These are phyloP conservation scores for Lymantria dispar DNA, from an alignment of 2,888 invertebrate genomes.

Conservation along the genomic window DNA sequence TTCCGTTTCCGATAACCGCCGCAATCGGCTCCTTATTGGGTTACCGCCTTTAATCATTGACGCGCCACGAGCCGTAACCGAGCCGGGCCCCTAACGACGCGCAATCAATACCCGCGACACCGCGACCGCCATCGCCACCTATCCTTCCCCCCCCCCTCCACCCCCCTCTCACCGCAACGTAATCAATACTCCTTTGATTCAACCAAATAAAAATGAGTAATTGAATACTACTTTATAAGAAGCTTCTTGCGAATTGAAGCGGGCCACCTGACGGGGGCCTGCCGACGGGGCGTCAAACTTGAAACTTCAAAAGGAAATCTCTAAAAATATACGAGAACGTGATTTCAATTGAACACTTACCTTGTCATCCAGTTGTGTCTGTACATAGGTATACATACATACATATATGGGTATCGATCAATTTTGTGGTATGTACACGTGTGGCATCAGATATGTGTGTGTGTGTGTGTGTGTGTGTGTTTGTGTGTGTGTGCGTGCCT, in stretches of 20 bases:
- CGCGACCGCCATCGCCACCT: slow-evolving; percentile 1
- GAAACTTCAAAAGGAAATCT: neutral
- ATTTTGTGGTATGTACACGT: no score
- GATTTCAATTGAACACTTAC: no score
- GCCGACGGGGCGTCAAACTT: neutral
- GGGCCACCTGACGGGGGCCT: slow-evolving; percentile 12
- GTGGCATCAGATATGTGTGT: no score
- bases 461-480: no score
- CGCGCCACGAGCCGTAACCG: slow-evolving; percentile 46
- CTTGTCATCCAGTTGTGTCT: no score
- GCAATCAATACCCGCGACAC: slow-evolving; percentile 49
- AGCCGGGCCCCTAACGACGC: slow-evolving; percentile 50
- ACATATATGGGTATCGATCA: no score
- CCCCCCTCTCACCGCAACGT: slow-evolving; percentile 44
- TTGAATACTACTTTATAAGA: slow-evolving; percentile 46
- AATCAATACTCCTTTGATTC: slow-evolving; percentile 73
- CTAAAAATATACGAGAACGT: no score
- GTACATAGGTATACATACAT: no score
- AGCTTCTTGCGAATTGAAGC: slow-evolving; percentile 10
- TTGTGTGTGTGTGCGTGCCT: no score
- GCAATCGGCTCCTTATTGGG: slow-evolving; percentile 67
- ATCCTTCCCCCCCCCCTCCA: slow-evolving; percentile 3
- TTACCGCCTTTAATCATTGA: slow-evolving; percentile 76
- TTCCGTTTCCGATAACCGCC: slow-evolving; percentile 59
- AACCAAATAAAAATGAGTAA: slow-evolving; percentile 57